A percentile compares a stretch with the other conserved stretches of the same genome.
Evolutionary conservation across 1,140 invertebrate species (phyloP).

Genomic region (Procambarus clarkii): DNA sequence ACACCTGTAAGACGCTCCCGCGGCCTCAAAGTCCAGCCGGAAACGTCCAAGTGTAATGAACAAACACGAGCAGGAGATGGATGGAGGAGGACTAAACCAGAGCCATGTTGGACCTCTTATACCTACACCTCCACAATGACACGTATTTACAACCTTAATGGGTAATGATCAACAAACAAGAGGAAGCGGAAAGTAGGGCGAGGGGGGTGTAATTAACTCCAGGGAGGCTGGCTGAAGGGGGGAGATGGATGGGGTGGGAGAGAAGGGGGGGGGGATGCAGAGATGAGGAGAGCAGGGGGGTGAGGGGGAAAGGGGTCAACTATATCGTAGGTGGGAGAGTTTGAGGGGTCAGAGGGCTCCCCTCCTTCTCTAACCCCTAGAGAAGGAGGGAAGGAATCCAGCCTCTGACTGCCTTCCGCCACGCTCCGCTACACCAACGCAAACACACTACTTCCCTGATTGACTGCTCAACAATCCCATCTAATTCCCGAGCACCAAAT

Average conservation of each 20-base stretch:
- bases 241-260: too few relatives aligned
- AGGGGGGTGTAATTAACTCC: too few relatives aligned
- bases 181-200: background rate
- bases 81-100: background rate
- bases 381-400: too few relatives aligned
- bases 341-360: too few relatives aligned
- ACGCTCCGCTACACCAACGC: constrained; percentile 29
- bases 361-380: too few relatives aligned
- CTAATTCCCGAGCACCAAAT: constrained; percentile 47
- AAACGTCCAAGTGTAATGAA: background rate
- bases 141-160: background rate
- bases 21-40: background rate
- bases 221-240: too few relatives aligned
- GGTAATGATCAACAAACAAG: background rate
- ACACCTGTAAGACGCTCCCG: too few relatives aligned
- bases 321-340: too few relatives aligned
- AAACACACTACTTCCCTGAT: constrained; percentile 50
- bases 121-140: background rate
- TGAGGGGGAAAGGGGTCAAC: too few relatives aligned
- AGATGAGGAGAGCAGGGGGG: too few relatives aligned
- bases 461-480: constrained; percentile 50
- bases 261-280: too few relatives aligned
- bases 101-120: background rate
- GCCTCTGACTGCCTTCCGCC: background rate
- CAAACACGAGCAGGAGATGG: background rate